Evolutionary conservation across 92 coral and sea anemone genomes (phyloP), one percentile per base, ranked within the genome.

Genomic region (Parazoanthus swiftii): DNA sequence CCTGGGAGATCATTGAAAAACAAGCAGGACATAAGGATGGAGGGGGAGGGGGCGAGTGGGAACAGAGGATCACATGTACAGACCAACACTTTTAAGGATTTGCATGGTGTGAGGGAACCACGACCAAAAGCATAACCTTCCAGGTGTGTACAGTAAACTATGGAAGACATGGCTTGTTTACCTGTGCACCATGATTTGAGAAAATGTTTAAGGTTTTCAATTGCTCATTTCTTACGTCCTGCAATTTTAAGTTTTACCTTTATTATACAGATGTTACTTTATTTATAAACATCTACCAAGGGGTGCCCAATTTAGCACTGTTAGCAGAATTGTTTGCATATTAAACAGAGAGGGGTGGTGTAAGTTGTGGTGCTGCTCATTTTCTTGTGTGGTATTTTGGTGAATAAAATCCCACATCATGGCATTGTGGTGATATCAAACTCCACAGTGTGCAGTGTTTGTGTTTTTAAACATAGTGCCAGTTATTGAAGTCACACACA

Each of bases 61-160:
- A 25, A 26, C 18, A 26, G 38, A 71, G 75, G 9, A 26, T 71
- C 75, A 71, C 39, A 71, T 71, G 39, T 71, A 71, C 39, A 26
- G 75, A 71, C 75, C 75, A 71, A 29, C 37, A 71, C 75, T 71
- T 71, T 7, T 71, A 4, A 26, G 39, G 75, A 71, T 29, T 1
- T 71, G 39, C 75, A 26, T 70, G 75, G 37, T 70, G 75, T 71
- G 39, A 71, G 75, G 9, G 29, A 71, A n/a, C 1, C 38, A 71
- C 16, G 38, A 71, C 75, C 75, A 71, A 71, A 71, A 71, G 75
- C 75, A 71, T 71, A 71, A 71, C 75, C 75, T 71, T 71, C 75
- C 75, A 71, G 75, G 14, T 3, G 75, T 26, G 75, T 71, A 71
- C 39, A 71, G 75, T 71, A 71, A 4, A 26, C 75, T 71, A 71